These are phyloP conservation scores for Philereme transversata DNA, from an alignment of 2,888 invertebrate genomes.

Conservation along the genomic window DNA sequence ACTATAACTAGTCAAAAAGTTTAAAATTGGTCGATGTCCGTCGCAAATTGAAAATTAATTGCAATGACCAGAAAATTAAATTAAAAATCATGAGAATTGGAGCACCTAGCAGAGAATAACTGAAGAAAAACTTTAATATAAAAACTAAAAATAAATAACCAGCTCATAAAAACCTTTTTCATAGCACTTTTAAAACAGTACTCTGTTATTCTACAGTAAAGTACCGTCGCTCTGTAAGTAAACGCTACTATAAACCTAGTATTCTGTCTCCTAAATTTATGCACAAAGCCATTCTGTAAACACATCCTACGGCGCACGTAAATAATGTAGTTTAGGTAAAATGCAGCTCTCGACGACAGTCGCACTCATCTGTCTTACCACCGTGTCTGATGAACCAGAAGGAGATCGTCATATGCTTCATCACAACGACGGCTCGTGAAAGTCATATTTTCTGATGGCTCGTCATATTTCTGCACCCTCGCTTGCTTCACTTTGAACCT, in stretches of 20 bases:
- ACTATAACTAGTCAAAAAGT: too few species aligned
- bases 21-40: too few species aligned
- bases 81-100: too few species aligned
- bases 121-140: too few species aligned
- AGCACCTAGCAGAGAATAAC: too few species aligned
- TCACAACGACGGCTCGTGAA: too few species aligned
- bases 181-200: constrained; percentile 4
- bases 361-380: constrained; percentile 28
- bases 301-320: constrained; percentile 19
- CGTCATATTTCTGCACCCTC: too few species aligned
- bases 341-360: constrained; percentile 27
- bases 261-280: constrained; percentile 26
- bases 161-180: not conserved
- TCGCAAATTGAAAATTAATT: too few species aligned
- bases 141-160: not conserved
- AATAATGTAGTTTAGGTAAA: constrained; percentile 33
- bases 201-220: constrained; percentile 13
- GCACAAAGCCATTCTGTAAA: constrained; percentile 28
- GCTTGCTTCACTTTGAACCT: too few species aligned
- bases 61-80: too few species aligned
- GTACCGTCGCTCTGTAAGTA: constrained; percentile 16
- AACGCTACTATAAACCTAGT: constrained; percentile 24
- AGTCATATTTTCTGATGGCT: too few species aligned
- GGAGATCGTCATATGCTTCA: not conserved
- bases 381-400: constrained; percentile 5